Base-by-base conservation (phyloP, 92 coral and sea anemone species). In the Isaurus tuberculatus region DNA sequence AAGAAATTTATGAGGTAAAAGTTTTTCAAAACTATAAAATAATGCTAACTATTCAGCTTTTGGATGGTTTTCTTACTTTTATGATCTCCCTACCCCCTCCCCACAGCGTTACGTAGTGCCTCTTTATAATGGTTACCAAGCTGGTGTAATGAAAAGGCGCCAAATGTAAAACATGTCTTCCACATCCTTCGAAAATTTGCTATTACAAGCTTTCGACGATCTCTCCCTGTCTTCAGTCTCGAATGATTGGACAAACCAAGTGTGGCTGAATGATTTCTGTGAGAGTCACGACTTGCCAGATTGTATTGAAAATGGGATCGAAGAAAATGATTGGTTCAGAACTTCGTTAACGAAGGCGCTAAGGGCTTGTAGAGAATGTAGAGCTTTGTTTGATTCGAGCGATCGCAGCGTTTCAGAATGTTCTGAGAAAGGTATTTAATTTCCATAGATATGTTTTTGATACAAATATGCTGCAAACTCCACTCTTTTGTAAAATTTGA, bases 181-280 rank as follows among this genome's bases (percentile, higher is more conserved):
- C 65, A 28, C 33, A 25, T 75, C 88, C 60, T 69, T 66, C 13
- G 80, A 43, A 60, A 94, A 87, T 7, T 36, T 70, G 80, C 91
- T 92, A 27, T 73, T 94, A 49, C 89, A 84, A 57, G 89, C 88
- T 55, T 92, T 94, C 55, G 78, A 79, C 66, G 81, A 85, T 46
- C 89, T 96, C 37, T 85, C 83, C 53, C 77, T 96, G 29, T 61
- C 89, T 22, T 82, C 87, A 13, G 79, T 96, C 25, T 81, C 98
- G 5, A 90, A 81, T 42, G 88, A 94, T 3, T 96, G 99, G 99
- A 82, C 94, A 3, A 92, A 92, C 49, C 83, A 88, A 61, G 98
- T 89, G 5, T 96, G 99, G 99, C 85, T 92, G 75, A 83, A 91
- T n/a, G 99, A 96, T 61, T 96, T 96, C 88, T 92, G 91, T 48